phyloP scores from a whole-genome alignment of 2,797 vertebrate species.

The Eidolon dupreanum region DNA sequence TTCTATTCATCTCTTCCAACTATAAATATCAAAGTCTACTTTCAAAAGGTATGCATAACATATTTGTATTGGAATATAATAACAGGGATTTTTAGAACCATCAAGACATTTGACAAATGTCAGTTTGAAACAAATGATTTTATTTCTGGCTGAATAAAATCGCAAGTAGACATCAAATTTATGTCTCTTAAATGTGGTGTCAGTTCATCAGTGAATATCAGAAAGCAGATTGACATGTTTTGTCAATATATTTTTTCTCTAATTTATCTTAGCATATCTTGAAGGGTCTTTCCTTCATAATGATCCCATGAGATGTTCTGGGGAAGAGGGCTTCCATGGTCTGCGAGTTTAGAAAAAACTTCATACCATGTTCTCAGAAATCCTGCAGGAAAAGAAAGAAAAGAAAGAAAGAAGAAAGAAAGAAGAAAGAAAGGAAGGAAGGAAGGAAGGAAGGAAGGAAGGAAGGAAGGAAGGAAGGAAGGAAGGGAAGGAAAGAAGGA shows the following conservation, averaged over 20 bases:
- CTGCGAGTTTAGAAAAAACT: neutral
- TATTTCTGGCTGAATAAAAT: slow-evolving; percentile 2
- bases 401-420: neutral
- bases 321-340: neutral
- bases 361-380: neutral
- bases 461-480: no score
- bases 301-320: neutral
- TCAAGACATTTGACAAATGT: slow-evolving; percentile 48
- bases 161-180: slow-evolving; percentile 43
- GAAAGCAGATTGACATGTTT: slow-evolving; percentile 1
- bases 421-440: neutral
- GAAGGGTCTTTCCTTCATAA: neutral
- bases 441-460: no score
- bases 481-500: neutral
- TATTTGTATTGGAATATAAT: slow-evolving; percentile 70
- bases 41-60: slow-evolving; percentile 59
- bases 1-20: slow-evolving; percentile 72
- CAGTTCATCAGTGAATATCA: neutral
- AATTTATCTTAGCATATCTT: neutral
- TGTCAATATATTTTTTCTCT: neutral
- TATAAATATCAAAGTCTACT: slow-evolving; percentile 77
- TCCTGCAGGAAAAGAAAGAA: neutral
- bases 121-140: slow-evolving; percentile 48
- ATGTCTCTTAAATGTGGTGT: neutral
- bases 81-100: slow-evolving; percentile 8